phyloP scores from a whole-genome alignment of 2,113 vertebrate genomes.

The Ahaetulla prasina region DNA sequence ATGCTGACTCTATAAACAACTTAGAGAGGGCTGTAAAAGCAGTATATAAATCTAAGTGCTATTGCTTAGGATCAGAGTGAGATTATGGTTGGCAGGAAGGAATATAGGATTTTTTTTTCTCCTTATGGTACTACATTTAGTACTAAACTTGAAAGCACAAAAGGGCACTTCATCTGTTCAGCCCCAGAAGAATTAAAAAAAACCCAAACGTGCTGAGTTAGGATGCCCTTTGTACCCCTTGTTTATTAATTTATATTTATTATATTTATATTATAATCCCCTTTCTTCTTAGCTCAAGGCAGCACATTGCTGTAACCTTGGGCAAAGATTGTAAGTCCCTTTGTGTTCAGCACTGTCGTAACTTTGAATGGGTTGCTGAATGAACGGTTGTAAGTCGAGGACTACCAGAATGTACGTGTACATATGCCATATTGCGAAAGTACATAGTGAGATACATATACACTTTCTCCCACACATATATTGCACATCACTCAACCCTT shows the following conservation, averaged over 20 bases:
- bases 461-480: background rate
- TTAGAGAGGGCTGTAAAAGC: too few species aligned
- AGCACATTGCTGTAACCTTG: background rate
- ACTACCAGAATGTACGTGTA: background rate
- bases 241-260: background rate
- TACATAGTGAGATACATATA: background rate
- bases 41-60: too few species aligned
- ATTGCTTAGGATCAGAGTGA: background rate
- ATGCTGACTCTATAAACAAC: too few species aligned
- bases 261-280: background rate
- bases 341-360: background rate
- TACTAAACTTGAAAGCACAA: background rate
- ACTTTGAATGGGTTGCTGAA: background rate
- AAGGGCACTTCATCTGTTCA: background rate
- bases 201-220: background rate
- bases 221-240: background rate
- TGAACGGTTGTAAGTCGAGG: background rate
- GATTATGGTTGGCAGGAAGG: background rate
- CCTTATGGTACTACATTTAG: background rate
- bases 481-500: background rate
- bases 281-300: background rate
- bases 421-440: background rate
- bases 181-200: background rate
- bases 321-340: background rate
- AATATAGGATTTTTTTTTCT: background rate